phyloP scores from a whole-genome alignment of 2,797 vertebrate species.

The Mycteria americana region DNA sequence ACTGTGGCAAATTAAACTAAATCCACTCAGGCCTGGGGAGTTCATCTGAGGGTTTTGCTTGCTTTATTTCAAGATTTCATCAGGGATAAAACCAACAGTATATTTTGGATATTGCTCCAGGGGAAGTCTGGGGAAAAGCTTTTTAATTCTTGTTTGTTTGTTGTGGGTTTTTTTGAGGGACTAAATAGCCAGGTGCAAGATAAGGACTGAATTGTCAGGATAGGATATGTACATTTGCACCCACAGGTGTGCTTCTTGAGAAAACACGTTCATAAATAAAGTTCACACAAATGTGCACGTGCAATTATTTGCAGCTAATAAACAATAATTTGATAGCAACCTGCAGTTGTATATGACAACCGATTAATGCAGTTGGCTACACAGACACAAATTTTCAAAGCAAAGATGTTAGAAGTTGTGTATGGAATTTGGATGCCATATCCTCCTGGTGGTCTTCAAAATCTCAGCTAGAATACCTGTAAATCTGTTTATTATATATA shows the following conservation, averaged over 20 bases:
- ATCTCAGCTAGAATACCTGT: neutral
- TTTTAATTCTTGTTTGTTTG: neutral
- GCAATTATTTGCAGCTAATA: neutral
- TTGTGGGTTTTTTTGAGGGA: neutral
- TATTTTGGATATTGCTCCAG: neutral
- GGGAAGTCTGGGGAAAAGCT: neutral
- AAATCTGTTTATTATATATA: neutral
- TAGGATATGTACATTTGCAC: neutral
- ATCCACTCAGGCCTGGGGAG: constrained; percentile 32
- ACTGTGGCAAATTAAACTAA: constrained; percentile 64
- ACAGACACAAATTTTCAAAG: neutral
- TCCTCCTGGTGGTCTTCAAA: neutral
- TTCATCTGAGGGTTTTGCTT: constrained; percentile 46
- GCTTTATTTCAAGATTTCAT: constrained; percentile 4
- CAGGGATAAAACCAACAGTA: neutral
- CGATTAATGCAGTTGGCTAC: neutral
- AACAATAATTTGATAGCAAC: neutral
- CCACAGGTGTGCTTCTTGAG: neutral
- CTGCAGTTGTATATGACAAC: neutral
- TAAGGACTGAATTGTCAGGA: neutral
- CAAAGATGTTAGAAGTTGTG: neutral
- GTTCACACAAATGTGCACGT: neutral
- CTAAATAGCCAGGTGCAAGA: neutral
- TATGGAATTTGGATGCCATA: neutral
- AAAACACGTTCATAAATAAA: neutral